Base-by-base conservation (phyloP, 2,888 invertebrate species). In the Belgica antarctica region DNA sequence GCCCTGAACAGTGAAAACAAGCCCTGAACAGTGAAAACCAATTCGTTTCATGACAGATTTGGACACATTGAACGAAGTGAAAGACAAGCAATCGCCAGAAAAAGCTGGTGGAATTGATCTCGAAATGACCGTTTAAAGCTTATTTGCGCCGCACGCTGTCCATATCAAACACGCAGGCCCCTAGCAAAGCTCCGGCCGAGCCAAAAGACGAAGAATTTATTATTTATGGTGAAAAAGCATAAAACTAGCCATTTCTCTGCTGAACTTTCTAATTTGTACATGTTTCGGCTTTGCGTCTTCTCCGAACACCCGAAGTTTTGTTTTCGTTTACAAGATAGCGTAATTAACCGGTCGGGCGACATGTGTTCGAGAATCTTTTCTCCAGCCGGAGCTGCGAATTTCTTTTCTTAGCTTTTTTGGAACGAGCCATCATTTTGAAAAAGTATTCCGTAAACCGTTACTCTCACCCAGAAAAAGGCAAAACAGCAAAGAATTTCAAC, bases 191-290 rank as follows among this genome's bases (percentile, higher is more conserved):
- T n/a, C n/a, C n/a, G n/a, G n/a, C n/a, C n/a, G 17, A 47, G 17
- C n/a, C n/a, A n/a, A n/a, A n/a, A 22, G 24, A 22, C 19, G 62
- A 62, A 62, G 62, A 62, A 62, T 62, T 62, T 62, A 59, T 22
- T 8, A 59, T 19, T 34, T 31, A 62, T 34, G 62, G 62, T 25
- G 22, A 34, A 62, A 62, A 34, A 59, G 25, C 59, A 59, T 59
- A 27, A 62, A 63, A 62, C 34, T 22, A 63, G 63, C 31, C 34
- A 62, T 41, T 63, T 63, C 31, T n/a, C n/a, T n/a, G n/a, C n/a
- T 17, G 41, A 66, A 68, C 68, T 68, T 68, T 68, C 68, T 68
- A 68, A 68, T 47, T 47, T 65, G 3, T 17, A 68, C 68, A 57
- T 28, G 57, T 31, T 68, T 68, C 34, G 22, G 24, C 41, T 52